phyloP scores from a whole-genome alignment of 2,888 invertebrate species.

The Chrysolina americana region DNA sequence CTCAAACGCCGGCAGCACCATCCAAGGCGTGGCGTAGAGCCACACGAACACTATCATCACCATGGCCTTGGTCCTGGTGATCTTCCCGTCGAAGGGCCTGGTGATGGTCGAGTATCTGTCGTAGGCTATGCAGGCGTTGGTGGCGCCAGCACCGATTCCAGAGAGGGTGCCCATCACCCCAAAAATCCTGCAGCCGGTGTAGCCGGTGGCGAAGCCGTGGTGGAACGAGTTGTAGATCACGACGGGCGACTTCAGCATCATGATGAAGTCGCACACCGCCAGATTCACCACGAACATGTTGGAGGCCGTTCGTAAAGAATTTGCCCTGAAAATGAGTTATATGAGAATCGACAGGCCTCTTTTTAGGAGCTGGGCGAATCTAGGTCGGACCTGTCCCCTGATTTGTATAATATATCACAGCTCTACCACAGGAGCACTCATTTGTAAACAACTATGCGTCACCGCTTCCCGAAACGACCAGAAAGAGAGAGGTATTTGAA shows the following conservation, averaged over 20 bases:
- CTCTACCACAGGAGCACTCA: no score
- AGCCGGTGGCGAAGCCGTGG: slow-evolving; percentile 82
- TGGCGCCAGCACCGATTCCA: slow-evolving; percentile 85
- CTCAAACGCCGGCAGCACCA: slow-evolving; percentile 82
- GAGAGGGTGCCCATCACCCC: slow-evolving; percentile 83
- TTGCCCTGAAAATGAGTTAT: slow-evolving; percentile 73
- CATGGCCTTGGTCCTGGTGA: slow-evolving; percentile 85
- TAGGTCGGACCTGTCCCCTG: no score
- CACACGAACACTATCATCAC: slow-evolving; percentile 82
- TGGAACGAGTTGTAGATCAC: slow-evolving; percentile 89
- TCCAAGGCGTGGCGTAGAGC: slow-evolving; percentile 87
- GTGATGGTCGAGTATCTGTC: slow-evolving; percentile 86
- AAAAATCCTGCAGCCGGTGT: slow-evolving; percentile 84
- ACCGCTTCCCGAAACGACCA: no score
- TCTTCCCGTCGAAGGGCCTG: slow-evolving; percentile 85
- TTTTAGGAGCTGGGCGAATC: no score
- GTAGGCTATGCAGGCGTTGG: slow-evolving; percentile 89
- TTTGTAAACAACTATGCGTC: no score
- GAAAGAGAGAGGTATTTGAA: no score
- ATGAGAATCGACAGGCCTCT: no score
- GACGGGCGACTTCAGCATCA: slow-evolving; percentile 90
- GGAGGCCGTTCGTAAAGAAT: slow-evolving; percentile 83
- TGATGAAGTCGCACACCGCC: slow-evolving; percentile 86
- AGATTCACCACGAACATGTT: slow-evolving; percentile 88
- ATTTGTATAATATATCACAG: no score